These are phyloP conservation scores for Gadopsis marmoratus DNA, from an alignment of 2,797 vertebrate genomes.

Conservation along the genomic window DNA sequence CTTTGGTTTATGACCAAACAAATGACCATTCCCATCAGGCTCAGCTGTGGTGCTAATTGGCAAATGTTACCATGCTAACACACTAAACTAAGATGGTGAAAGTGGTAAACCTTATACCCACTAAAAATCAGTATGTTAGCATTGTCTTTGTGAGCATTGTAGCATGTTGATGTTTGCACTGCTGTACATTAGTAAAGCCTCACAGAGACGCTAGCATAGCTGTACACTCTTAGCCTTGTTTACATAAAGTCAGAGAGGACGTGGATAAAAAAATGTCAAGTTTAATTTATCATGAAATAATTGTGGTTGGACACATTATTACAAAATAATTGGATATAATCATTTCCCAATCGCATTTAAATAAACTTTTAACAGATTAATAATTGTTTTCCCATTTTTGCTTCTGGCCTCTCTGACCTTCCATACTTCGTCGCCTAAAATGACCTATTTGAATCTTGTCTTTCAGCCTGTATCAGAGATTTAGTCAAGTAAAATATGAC, in stretches of 20 bases:
- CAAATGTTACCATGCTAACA: neutral
- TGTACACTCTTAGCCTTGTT: neutral
- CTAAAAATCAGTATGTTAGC: neutral
- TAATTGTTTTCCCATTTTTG: neutral
- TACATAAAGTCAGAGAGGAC: neutral
- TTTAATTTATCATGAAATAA: too few relatives aligned
- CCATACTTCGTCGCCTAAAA: neutral
- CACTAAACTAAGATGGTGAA: neutral
- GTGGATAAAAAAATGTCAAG: too few relatives aligned
- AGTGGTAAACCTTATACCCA: neutral
- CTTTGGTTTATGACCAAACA: neutral
- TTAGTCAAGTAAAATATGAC: conserved; percentile 18
- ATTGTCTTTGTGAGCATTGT: neutral
- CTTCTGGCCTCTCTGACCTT: neutral
- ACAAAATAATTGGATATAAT: neutral
- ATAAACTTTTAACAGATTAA: neutral
- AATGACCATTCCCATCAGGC: neutral
- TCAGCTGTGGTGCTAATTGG: neutral
- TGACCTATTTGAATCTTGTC: conserved; percentile 19
- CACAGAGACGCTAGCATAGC: too few relatives aligned
- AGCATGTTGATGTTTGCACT: neutral
- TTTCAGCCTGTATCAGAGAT: neutral
- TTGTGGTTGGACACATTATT: neutral
- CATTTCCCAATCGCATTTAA: neutral
- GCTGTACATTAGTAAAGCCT: neutral